Evolutionary conservation across 2,113 vertebrate species (phyloP).

Genomic region (Uria lomvia): DNA sequence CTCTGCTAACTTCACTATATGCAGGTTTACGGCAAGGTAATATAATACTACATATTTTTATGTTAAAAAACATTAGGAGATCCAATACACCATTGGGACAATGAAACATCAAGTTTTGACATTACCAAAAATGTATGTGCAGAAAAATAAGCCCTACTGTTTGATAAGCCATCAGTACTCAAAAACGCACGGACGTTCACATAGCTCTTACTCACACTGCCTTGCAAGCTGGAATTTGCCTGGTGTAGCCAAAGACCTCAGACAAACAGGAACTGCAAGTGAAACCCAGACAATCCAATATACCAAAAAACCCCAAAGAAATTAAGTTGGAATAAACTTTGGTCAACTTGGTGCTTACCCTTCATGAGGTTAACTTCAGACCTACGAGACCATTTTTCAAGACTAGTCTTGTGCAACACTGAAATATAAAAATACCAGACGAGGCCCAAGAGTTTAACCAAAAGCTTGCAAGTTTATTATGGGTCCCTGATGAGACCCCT

Average conservation of each 20-base stretch:
- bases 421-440: background rate
- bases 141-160: background rate
- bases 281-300: background rate
- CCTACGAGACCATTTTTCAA: background rate
- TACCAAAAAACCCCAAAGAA: background rate
- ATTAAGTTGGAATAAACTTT: background rate
- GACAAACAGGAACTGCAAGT: background rate
- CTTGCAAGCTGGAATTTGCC: background rate
- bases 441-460: background rate
- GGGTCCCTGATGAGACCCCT: background rate
- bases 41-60: background rate
- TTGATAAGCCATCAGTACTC: background rate
- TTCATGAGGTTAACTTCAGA: background rate
- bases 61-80: background rate
- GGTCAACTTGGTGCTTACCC: background rate
- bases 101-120: background rate
- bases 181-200: fast-evolving
- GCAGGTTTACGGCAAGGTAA: background rate
- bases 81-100: no score
- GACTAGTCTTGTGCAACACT: background rate
- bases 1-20: background rate
- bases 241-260: background rate
- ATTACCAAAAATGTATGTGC: background rate
- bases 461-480: background rate
- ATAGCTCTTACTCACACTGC: background rate